Evolutionary conservation across 2,888 invertebrate genomes (phyloP), one percentile per base, ranked within the genome.

Genomic region (Cenopis cana): DNA sequence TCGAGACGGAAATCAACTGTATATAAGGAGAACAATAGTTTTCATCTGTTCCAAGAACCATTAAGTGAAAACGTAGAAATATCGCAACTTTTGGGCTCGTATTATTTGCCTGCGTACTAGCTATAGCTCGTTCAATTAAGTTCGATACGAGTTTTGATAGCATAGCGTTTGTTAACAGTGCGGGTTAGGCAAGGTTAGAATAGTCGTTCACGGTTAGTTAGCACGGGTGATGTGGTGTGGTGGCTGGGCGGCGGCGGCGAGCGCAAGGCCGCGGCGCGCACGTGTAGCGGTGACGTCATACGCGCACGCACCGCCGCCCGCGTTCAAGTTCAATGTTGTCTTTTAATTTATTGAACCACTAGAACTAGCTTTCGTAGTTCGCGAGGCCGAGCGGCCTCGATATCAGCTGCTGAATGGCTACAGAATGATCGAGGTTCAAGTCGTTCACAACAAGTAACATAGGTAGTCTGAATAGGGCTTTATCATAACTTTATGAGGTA

Each of bases 301-400:
- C 83, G 78, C 82, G 75, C 89, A 89, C 89, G 86, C 87, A 85
- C 82, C 79, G 79, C 78, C 79, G 76, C 76, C 74, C 79, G 81
- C 89, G 90, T 89, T 91, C 93, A 93, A 92, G 92, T 93, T 93
- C 93, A 93, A 91, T 92, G 93, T 79, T 92, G 88, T 83, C 86
- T 86, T 86, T 89, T 89, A 88, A 88, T 88, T 89, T 81, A 84
- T 84, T 80, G 83, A 82, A 81, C 82, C 81, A 81, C 80, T 81
- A 82, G 62, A 38, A 84, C 82, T 78, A 78, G 74, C 80, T 46
- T 38, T 41, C 17, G 41, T 69, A 12, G 49, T n/a, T 68, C 18
- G 33, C 49, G 33, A 46, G 46, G 29, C 46, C 46, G 59, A 18
- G 33, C 17, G 17, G 60, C 17, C 12, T 41, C 49, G 55, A 59